A percentile compares a stretch with the other conserved stretches of the same genome.
Conservation (phyloP, 2,797 vertebrate genomes). For the Etheostoma perlongum region DNA sequence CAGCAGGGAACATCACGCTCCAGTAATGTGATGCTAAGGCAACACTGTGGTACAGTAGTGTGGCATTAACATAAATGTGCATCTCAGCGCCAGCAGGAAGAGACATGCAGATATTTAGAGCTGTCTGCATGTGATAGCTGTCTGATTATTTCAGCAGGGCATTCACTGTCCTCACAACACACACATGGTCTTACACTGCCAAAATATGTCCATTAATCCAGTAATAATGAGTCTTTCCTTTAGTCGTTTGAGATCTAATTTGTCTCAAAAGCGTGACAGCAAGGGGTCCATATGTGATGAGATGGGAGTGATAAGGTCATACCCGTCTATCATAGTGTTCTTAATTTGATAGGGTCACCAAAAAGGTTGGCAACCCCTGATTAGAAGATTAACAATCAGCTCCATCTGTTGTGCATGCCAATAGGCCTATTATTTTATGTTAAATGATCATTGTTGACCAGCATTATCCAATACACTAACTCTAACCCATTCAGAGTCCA, state of each 20-base stretch:
- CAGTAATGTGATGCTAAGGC: constrained; percentile 82
- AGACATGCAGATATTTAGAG: constrained; percentile 53
- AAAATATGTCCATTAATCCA: constrained; percentile 31
- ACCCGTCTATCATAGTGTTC: neutral
- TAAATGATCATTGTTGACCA: neutral
- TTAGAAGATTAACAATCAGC: neutral
- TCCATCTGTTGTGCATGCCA: neutral
- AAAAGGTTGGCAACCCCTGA: neutral
- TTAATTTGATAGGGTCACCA: neutral
- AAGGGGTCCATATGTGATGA: no score
- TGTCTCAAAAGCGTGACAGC: neutral
- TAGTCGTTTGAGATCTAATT: constrained; percentile 25
- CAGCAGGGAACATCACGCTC: constrained; percentile 83
- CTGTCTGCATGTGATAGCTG: constrained; percentile 59
- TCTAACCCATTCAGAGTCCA: constrained; percentile 20
- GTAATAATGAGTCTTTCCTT: constrained; percentile 6
- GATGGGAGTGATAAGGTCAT: neutral
- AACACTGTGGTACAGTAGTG: constrained; percentile 66
- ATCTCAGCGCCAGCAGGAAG: constrained; percentile 53
- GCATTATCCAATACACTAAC: neutral
- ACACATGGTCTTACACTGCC: constrained; percentile 13
- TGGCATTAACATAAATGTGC: constrained; percentile 75
- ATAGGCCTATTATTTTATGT: neutral
- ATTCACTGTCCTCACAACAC: constrained; percentile 37
- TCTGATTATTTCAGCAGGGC: constrained; percentile 53